Percentiles rank a stretch among this genome's conserved stretches.
Conservation (phyloP, 1,140 invertebrate genomes). For the Drosophila varians region DNA sequence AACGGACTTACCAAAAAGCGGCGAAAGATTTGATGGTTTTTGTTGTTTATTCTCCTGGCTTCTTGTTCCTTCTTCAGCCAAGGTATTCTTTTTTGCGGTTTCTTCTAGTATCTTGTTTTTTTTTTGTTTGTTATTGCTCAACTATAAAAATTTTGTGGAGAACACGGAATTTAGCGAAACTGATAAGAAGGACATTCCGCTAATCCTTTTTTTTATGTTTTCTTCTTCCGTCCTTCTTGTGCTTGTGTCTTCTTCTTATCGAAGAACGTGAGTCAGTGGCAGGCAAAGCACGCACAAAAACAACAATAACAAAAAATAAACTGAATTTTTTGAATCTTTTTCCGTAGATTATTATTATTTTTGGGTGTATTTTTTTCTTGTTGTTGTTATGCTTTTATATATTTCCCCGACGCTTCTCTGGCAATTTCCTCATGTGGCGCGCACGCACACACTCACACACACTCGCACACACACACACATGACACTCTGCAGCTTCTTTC, state of each 20-base stretch:
- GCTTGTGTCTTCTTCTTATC: conserved; percentile 22
- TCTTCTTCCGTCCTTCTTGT: background rate
- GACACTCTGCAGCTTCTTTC: conserved; percentile 48
- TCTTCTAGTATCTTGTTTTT: background rate
- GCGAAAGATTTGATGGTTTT: background rate
- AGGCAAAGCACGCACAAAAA: background rate
- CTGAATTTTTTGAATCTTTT: background rate
- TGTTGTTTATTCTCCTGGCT: background rate
- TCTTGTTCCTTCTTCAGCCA: conserved; percentile 13
- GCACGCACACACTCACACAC: conserved; percentile 43
- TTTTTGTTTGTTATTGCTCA: conserved; percentile 20
- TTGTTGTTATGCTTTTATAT: conserved; percentile 37
- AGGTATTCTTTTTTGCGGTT: background rate
- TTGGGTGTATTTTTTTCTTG: conserved; percentile 21
- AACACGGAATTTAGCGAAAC: background rate
- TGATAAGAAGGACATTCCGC: conserved; percentile 19
- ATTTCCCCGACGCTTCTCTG: conserved; percentile 22
- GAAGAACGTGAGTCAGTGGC: conserved; percentile 29
- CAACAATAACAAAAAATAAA: conserved; percentile 5
- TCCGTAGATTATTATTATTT: background rate
- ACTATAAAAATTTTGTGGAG: conserved; percentile 4
- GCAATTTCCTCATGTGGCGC: conserved; percentile 55
- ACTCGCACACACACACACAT: conserved; percentile 52
- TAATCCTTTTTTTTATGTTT: conserved; percentile 14
- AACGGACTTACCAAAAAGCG: conserved; percentile 30